Evolutionary conservation across 2,888 invertebrate genomes (phyloP), one percentile per base, ranked within the genome.

Genomic region (Pristionchus entomophagus): DNA sequence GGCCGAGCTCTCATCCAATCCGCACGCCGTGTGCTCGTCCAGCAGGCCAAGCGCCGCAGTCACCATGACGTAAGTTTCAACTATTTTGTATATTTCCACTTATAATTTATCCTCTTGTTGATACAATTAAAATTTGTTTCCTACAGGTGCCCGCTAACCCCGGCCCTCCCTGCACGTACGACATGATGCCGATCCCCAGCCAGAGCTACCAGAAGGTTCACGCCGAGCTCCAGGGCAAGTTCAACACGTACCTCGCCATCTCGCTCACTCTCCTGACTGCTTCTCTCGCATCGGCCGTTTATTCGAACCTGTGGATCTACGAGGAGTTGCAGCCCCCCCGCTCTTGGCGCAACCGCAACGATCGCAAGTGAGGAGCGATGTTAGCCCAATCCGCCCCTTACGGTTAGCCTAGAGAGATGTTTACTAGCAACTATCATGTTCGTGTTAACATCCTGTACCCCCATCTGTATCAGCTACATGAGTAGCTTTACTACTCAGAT

Each of bases 171-270:
- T 86, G 88, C 87, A 92, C 88, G 78, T 89, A 88, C 86, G 92
- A 92, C 87, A 85, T 88, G 85, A 87, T 89, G 88, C 89, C 92
- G 35, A 88, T 92, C 65, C 92, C 92, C 73, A 88, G 86, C 87
- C 89, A 91, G 84, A 82, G 91, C 17, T 91, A 91, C 88, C 86
- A 91, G 88, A 89, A 90, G 89, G 91, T 92, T 10, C 87, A 91
- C 86, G 89, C 89, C 56, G 91, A 92, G 87, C 89, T 92, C 73
- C 89, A 91, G 86, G 85, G 86, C 65, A 92, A 92, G 87, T 92
- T 92, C 89, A 91, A 91, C 89, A 87, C 88, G 73, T 91, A 89
- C 83, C 87, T 92, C 82, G 91, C 88, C 32, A 86, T 89, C 80
- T 86, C 88, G 22, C 53, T 86, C 78, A 73, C 83, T 77, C 56